Percentiles rank a stretch among this genome's conserved stretches.
phyloP scores from a whole-genome alignment of 2,113 vertebrate species.

The Acanthochromis polyacanthus region DNA sequence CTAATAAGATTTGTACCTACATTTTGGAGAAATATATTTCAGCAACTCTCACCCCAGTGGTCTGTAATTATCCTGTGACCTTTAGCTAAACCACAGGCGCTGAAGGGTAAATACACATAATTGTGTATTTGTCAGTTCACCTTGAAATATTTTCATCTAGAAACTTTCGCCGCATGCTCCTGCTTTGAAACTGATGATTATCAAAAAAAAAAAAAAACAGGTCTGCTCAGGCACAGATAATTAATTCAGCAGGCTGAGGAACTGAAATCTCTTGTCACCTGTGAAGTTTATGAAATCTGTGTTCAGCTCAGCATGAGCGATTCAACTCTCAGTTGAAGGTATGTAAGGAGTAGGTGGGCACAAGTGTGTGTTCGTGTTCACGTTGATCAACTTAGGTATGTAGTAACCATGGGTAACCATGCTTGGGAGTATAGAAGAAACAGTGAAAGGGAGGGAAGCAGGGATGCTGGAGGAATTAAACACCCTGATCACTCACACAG shows the following conservation, averaged over 20 bases:
- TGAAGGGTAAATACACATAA: background rate
- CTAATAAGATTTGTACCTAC: background rate
- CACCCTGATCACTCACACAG: background rate
- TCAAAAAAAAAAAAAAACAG: conserved; percentile 13
- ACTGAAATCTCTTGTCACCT: background rate
- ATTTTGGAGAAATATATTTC: background rate
- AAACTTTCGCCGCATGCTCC: background rate
- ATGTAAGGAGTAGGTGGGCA: background rate
- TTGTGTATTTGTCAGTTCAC: conserved; percentile 24
- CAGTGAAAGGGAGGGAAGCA: background rate
- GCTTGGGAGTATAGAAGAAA: background rate
- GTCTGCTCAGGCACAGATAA: conserved; percentile 2
- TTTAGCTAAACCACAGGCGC: background rate
- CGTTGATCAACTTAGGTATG: background rate
- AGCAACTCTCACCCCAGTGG: background rate
- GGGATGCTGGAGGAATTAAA: conserved; percentile 1
- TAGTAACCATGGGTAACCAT: conserved; percentile 4
- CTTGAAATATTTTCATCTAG: conserved; percentile 16
- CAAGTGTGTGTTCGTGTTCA: background rate
- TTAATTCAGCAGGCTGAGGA: conserved; percentile 20
- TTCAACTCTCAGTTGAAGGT: background rate
- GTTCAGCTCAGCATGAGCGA: background rate
- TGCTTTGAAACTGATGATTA: conserved; percentile 24
- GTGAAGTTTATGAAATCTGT: conserved; percentile 24
- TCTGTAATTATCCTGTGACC: conserved; percentile 16